Evolutionary conservation across 2,888 invertebrate genomes (phyloP).

Genomic region (Empis livida): DNA sequence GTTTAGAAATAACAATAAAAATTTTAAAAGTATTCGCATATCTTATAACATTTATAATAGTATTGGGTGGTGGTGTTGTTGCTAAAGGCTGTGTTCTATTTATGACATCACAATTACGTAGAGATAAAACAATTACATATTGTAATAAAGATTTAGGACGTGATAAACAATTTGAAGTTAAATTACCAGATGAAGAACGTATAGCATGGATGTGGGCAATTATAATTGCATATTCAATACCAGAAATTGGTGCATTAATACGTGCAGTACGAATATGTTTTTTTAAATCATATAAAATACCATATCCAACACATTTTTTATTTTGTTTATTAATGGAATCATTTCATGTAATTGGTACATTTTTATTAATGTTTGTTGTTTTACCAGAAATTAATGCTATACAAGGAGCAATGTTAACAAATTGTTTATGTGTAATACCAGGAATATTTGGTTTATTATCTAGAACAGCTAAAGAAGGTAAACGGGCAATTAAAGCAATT

Average conservation of each 20-base stretch:
- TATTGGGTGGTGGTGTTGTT: slow-evolving; percentile 72
- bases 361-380: slow-evolving; percentile 73
- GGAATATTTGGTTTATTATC: slow-evolving; percentile 58
- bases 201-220: slow-evolving; percentile 91
- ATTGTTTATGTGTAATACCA: slow-evolving; percentile 87
- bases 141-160: slow-evolving; percentile 76
- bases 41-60: slow-evolving; percentile 69
- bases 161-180: slow-evolving; percentile 72
- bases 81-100: slow-evolving; percentile 81
- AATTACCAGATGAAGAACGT: slow-evolving; percentile 70
- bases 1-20: slow-evolving; percentile 73
- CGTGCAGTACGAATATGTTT: slow-evolving; percentile 76
- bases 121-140: slow-evolving; percentile 60
- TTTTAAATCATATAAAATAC: slow-evolving; percentile 76
- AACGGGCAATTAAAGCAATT: slow-evolving; percentile 61
- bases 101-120: slow-evolving; percentile 80
- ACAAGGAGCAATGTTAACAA: slow-evolving; percentile 91
- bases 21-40: slow-evolving; percentile 76
- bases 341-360: slow-evolving; percentile 75
- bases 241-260: slow-evolving; percentile 77
- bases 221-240: slow-evolving; percentile 73
- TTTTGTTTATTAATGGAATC: slow-evolving; percentile 72
- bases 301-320: slow-evolving; percentile 36
- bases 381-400: slow-evolving; percentile 88
- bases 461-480: slow-evolving; percentile 67